Percentiles rank a stretch among this genome's conserved stretches.
Evolutionary conservation across 2,113 vertebrate genomes (phyloP).

Genomic region (Myxocyprinus asiaticus): DNA sequence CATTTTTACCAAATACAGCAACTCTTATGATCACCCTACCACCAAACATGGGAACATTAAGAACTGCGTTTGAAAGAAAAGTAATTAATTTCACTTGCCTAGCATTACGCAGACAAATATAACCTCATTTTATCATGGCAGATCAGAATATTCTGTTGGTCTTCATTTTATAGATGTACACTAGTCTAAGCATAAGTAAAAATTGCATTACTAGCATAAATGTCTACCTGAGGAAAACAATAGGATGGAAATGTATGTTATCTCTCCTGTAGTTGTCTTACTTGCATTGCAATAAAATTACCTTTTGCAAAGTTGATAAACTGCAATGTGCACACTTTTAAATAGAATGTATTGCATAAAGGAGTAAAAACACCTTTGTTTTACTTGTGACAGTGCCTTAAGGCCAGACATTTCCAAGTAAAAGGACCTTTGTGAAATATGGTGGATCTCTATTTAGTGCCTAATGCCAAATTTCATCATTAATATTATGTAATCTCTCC

Average conservation of each 20-base stretch:
- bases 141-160: slow-evolving; percentile 9
- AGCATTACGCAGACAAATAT: slow-evolving; percentile 6
- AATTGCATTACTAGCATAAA: slow-evolving; percentile 17
- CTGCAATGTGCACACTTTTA: slow-evolving; percentile 1
- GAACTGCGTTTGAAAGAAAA: neutral
- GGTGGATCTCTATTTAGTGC: too few relatives aligned
- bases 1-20: neutral
- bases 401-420: too few relatives aligned
- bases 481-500: too few relatives aligned
- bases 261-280: slow-evolving; percentile 28
- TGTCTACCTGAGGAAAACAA: slow-evolving; percentile 32
- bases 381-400: too few relatives aligned
- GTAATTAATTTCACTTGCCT: neutral
- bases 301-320: slow-evolving; percentile 31
- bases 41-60: neutral
- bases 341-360: too few relatives aligned
- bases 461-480: too few relatives aligned
- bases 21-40: neutral
- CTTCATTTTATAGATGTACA: slow-evolving; percentile 20
- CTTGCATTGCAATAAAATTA: slow-evolving; percentile 35
- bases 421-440: too few relatives aligned
- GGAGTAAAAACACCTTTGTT: too few relatives aligned
- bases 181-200: slow-evolving; percentile 16
- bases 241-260: slow-evolving; percentile 36
- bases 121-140: slow-evolving; percentile 32